Percentiles rank a stretch among this genome's conserved stretches.
Evolutionary conservation across 2,797 vertebrate species (phyloP).

Genomic region (Taenioides sp.): DNA sequence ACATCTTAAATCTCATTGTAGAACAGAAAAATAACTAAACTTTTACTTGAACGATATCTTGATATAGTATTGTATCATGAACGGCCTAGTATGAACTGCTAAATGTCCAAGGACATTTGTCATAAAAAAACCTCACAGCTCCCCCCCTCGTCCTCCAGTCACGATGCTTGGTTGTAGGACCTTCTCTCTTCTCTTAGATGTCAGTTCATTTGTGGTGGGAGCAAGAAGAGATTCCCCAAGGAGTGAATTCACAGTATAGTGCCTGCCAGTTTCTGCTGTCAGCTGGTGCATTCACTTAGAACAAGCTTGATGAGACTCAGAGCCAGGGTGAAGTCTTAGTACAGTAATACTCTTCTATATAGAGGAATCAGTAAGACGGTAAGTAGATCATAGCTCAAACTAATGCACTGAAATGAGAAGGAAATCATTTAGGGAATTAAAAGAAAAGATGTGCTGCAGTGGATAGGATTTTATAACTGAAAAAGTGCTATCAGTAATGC

Average conservation of each 20-base stretch:
- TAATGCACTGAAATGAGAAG: conserved; percentile 8
- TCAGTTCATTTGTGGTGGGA: conserved; percentile 69
- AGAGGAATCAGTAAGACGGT: conserved; percentile 19
- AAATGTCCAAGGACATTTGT: conserved; percentile 64
- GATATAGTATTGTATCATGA: too few species aligned
- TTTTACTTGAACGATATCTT: too few species aligned
- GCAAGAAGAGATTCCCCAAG: conserved; percentile 65
- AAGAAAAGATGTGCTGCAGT: conserved; percentile 6
- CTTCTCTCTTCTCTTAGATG: conserved; percentile 69
- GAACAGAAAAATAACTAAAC: too few species aligned
- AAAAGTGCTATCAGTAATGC: conserved; percentile 10
- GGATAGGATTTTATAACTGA: background rate
- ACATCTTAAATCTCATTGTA: too few species aligned
- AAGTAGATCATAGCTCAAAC: background rate
- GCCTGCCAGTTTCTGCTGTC: conserved; percentile 71
- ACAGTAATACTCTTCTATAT: conserved; percentile 34
- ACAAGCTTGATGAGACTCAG: conserved; percentile 59
- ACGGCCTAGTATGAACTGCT: conserved; percentile 29
- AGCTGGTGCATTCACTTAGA: conserved; percentile 69
- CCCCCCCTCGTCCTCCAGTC: conserved; percentile 40
- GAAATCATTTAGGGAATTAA: conserved; percentile 14
- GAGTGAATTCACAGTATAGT: conserved; percentile 64
- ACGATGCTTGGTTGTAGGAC: conserved; percentile 59
- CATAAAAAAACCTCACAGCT: conserved; percentile 48
- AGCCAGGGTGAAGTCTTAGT: conserved; percentile 49